phyloP scores from a whole-genome alignment of 37 sponge, comb jelly and placozoan species.

The Amphimedon queenslandica region DNA sequence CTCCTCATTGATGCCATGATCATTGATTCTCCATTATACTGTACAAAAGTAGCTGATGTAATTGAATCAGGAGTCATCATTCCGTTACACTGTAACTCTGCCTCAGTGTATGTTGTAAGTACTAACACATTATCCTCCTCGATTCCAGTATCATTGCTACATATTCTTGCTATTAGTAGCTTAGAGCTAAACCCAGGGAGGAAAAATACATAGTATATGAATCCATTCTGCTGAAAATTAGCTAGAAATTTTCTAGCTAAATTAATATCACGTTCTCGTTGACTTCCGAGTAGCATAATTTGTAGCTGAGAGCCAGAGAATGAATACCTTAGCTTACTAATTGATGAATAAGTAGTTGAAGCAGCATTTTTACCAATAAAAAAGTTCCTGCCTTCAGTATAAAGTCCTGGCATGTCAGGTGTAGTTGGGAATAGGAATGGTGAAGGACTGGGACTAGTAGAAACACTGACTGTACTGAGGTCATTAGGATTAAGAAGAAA shows the following conservation, averaged over 20 bases:
- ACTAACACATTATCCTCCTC: too few relatives aligned
- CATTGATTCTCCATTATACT: not conserved
- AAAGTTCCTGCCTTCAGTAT: too few relatives aligned
- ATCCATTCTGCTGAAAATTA: not conserved
- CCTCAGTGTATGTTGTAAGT: not conserved
- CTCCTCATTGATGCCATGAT: not conserved
- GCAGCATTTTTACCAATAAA: too few relatives aligned
- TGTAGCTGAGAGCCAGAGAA: not conserved
- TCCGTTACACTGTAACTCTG: not conserved
- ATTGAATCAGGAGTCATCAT: not conserved
- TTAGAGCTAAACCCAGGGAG: not conserved
- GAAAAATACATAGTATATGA: not conserved
- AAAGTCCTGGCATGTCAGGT: too few relatives aligned
- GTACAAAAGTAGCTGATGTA: not conserved
- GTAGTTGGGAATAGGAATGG: too few relatives aligned
- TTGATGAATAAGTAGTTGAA: not conserved
- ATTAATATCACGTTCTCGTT: not conserved
- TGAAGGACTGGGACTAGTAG: too few relatives aligned
- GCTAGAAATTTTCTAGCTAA: not conserved
- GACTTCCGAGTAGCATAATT: not conserved
- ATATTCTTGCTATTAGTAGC: not conserved
- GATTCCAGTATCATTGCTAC: not conserved
- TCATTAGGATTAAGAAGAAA: too few relatives aligned
- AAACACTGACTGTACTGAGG: too few relatives aligned
- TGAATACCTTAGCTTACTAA: not conserved